These are phyloP conservation scores for Drosophila neotestacea DNA, from an alignment of 2,888 invertebrate genomes.

Conservation along the genomic window DNA sequence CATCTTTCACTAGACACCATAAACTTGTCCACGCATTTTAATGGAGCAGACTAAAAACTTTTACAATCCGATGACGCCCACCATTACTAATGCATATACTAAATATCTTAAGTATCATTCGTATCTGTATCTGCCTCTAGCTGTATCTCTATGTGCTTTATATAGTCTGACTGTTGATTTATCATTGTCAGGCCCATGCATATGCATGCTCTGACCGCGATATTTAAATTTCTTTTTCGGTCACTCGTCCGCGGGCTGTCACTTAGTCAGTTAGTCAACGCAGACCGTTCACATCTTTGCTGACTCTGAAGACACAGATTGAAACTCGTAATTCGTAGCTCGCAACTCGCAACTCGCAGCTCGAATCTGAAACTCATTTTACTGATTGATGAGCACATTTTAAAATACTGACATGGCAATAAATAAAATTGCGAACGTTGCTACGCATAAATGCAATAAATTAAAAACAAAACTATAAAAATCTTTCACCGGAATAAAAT, in stretches of 20 bases:
- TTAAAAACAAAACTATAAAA: constrained; percentile 62
- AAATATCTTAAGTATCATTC: constrained; percentile 20
- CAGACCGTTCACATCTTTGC: constrained; percentile 10
- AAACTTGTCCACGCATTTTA: constrained; percentile 59
- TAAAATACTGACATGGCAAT: constrained; percentile 65
- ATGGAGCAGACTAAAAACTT: constrained; percentile 50
- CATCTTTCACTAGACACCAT: constrained; percentile 66
- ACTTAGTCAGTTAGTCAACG: constrained; percentile 46
- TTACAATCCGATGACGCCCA: constrained; percentile 56
- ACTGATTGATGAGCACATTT: constrained; percentile 75
- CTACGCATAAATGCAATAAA: constrained; percentile 72
- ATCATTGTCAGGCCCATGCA: constrained; percentile 69
- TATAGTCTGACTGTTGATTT: constrained; percentile 51
- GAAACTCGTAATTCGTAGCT: constrained; percentile 12
- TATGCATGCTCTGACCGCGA: constrained; percentile 56
- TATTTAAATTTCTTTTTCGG: constrained; percentile 71
- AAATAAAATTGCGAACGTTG: constrained; percentile 67
- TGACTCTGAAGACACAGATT: constrained; percentile 3
- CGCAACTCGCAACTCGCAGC: constrained; percentile 19
- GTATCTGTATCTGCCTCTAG: constrained; percentile 4
- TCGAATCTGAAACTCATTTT: constrained; percentile 66
- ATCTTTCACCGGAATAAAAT: constrained; percentile 63
- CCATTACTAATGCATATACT: constrained; percentile 42
- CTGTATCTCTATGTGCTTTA: constrained; percentile 26
- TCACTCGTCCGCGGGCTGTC: constrained; percentile 49